phyloP scores from a whole-genome alignment of 1,140 invertebrate species.

The Cotesia typhae region DNA sequence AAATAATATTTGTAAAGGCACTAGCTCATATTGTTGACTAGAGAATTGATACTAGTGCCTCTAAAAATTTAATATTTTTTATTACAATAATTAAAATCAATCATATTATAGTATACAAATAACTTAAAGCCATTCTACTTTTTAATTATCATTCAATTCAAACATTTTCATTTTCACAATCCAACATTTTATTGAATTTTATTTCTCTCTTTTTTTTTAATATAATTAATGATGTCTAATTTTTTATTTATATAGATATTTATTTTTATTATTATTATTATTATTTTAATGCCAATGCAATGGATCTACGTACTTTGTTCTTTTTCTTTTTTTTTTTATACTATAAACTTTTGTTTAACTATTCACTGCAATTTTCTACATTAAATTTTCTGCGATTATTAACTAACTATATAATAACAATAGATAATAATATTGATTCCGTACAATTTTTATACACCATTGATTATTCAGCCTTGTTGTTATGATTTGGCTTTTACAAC shows the following conservation, averaged over 20 bases:
- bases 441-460: conserved; percentile 41
- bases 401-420: conserved; percentile 36
- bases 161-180: neutral
- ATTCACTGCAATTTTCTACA: conserved; percentile 26
- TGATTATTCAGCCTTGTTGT: conserved; percentile 37
- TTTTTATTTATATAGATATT: conserved; percentile 10
- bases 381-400: conserved; percentile 33
- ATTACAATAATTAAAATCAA: neutral
- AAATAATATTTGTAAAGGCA: conserved; percentile 34
- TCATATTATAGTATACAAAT: neutral
- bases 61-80: conserved; percentile 35
- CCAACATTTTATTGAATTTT: neutral
- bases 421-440: conserved; percentile 37
- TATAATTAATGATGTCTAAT: conserved; percentile 6
- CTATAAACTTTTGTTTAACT: conserved; percentile 23
- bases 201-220: neutral
- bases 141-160: neutral
- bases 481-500: conserved; percentile 35
- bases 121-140: neutral
- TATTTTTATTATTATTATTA: neutral
- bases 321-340: conserved; percentile 3
- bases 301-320: conserved; percentile 10
- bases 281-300: conserved; percentile 27
- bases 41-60: conserved; percentile 38
- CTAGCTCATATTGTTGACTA: conserved; percentile 48